These are phyloP conservation scores for Campoletis sonorensis DNA, from an alignment of 1,140 invertebrate genomes.

Conservation along the genomic window DNA sequence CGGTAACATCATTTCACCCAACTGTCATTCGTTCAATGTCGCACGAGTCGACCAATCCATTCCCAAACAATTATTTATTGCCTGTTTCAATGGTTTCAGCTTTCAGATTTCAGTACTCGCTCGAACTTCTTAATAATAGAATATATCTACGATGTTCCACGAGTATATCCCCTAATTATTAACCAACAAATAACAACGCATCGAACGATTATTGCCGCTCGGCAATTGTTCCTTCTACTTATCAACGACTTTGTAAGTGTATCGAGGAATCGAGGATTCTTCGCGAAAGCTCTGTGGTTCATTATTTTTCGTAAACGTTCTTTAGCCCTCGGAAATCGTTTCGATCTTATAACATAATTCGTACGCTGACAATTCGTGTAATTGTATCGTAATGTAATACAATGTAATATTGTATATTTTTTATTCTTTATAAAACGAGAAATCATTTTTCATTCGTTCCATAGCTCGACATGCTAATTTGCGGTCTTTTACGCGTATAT, in stretches of 20 bases:
- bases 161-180: conserved; percentile 19
- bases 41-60: neutral
- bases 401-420: too few species aligned
- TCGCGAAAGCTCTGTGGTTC: too few species aligned
- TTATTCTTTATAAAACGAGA: too few species aligned
- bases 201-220: neutral
- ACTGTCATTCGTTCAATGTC: neutral
- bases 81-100: neutral
- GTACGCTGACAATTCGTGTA: too few species aligned
- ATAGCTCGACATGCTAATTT: too few species aligned
- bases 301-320: too few species aligned
- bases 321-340: too few species aligned
- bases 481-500: too few species aligned
- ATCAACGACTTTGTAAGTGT: neutral
- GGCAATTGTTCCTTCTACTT: neutral
- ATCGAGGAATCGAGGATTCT: too few species aligned
- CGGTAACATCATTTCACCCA: neutral
- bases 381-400: too few species aligned
- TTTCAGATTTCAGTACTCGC: neutral
- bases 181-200: neutral
- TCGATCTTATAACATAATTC: too few species aligned
- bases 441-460: too few species aligned
- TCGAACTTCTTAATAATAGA: neutral
- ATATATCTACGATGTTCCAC: conserved; percentile 9
- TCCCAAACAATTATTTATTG: neutral